Percentiles rank a stretch among this genome's conserved stretches.
Evolutionary conservation across 2,113 vertebrate species (phyloP).

Genomic region (Actinemys pallida): DNA sequence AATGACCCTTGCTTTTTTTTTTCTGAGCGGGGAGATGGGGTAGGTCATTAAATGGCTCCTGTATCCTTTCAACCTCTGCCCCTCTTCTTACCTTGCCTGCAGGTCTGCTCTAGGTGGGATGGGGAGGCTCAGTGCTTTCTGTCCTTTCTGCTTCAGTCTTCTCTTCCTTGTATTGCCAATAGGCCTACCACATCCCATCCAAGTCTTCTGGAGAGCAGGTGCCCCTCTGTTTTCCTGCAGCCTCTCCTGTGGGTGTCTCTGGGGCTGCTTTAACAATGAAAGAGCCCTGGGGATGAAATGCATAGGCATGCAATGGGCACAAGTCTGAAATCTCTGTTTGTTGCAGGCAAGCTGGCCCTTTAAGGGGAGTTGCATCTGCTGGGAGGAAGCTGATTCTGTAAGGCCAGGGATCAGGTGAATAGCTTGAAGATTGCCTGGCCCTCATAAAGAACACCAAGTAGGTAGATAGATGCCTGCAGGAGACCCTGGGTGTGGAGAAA

Average conservation of each 20-base stretch:
- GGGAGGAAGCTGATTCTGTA: neutral
- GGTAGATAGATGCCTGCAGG: neutral
- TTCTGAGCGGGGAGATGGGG: neutral
- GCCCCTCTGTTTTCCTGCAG: neutral
- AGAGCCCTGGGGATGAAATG: neutral
- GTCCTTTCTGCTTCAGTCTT: too few relatives aligned
- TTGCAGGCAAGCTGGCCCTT: neutral
- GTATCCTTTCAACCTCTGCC: neutral
- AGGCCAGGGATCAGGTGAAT: neutral
- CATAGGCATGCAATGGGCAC: neutral
- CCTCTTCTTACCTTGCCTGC: too few relatives aligned
- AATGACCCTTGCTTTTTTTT: too few relatives aligned
- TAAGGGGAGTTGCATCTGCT: neutral
- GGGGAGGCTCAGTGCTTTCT: too few relatives aligned
- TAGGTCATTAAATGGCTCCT: neutral
- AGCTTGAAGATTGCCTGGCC: neutral
- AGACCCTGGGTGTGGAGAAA: neutral
- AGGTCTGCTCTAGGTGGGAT: too few relatives aligned
- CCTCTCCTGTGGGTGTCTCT: neutral
- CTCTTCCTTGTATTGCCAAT: too few relatives aligned
- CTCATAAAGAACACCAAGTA: neutral
- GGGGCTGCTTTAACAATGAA: neutral
- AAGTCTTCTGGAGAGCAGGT: too few relatives aligned
- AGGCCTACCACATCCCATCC: too few relatives aligned
- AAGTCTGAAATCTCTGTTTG: neutral